A percentile compares a stretch with the other conserved stretches of the same genome.
Conservation (phyloP, 2,113 vertebrate genomes). For the Otis tarda region DNA sequence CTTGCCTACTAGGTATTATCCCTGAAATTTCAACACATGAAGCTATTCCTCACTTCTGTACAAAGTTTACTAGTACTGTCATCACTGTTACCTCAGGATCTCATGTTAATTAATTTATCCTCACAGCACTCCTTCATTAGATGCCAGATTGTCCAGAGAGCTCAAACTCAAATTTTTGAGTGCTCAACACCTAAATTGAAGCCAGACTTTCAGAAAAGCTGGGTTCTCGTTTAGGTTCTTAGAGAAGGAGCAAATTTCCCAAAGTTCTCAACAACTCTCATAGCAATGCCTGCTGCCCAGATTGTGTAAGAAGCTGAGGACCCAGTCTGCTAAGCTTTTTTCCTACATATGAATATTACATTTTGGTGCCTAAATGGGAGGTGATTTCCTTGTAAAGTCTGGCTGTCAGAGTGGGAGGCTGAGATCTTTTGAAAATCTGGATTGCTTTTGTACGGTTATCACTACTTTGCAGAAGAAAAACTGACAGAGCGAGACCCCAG, state of each 20-base stretch:
- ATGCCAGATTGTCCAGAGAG: slow-evolving; percentile 8
- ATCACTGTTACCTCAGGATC: not conserved
- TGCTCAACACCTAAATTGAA: not conserved
- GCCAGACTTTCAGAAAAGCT: not conserved
- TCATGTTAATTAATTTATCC: slow-evolving; percentile 6
- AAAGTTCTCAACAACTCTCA: not conserved
- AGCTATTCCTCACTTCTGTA: not conserved
- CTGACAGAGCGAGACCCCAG: not conserved
- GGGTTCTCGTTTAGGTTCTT: not conserved
- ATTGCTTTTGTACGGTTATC: not conserved
- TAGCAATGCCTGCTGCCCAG: not conserved
- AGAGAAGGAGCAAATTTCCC: not conserved
- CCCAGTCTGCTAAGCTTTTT: not conserved
- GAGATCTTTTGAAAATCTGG: not conserved
- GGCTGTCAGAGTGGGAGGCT: slow-evolving; percentile 31
- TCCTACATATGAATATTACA: not conserved
- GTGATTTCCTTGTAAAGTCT: slow-evolving; percentile 17
- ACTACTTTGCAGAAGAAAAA: not conserved
- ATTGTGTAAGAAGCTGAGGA: not conserved
- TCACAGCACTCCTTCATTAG: not conserved
- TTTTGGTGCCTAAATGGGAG: not conserved
- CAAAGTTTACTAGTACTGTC: slow-evolving; percentile 4
- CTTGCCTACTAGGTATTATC: not conserved
- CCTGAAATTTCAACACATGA: not conserved
- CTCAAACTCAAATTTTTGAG: not conserved